Percentiles rank a stretch among this genome's conserved stretches.
Evolutionary conservation across 2,113 vertebrate genomes (phyloP).

Genomic region (Ictalurus punctatus): DNA sequence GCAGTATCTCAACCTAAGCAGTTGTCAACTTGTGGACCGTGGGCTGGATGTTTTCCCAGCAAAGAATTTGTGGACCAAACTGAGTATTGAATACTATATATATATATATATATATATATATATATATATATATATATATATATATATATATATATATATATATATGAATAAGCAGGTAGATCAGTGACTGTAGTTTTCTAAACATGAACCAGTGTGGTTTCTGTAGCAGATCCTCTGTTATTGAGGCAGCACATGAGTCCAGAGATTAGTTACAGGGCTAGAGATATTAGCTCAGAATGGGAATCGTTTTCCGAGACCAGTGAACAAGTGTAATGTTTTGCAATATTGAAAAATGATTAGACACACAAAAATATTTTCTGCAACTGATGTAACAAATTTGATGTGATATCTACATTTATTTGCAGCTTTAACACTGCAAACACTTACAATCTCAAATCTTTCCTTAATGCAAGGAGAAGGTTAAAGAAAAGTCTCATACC

Average conservation of each 20-base stretch:
- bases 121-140: no score
- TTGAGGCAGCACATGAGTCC: neutral
- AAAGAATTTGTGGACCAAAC: neutral
- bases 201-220: neutral
- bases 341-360: neutral
- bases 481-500: constrained; percentile 67
- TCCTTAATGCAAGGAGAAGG: neutral
- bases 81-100: neutral
- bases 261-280: neutral
- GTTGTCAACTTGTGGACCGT: neutral
- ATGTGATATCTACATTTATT: neutral
- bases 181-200: neutral
- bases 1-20: neutral
- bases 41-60: neutral
- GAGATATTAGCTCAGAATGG: neutral
- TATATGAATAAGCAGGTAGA: neutral
- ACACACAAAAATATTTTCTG: neutral
- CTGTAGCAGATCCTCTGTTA: neutral
- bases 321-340: neutral
- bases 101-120: no score
- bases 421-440: neutral
- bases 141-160: neutral
- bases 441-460: neutral
- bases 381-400: neutral
- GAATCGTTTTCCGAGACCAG: neutral